Base-by-base conservation (phyloP, 1,140 invertebrate species). In the Muscidifurax raptorellus region DNA sequence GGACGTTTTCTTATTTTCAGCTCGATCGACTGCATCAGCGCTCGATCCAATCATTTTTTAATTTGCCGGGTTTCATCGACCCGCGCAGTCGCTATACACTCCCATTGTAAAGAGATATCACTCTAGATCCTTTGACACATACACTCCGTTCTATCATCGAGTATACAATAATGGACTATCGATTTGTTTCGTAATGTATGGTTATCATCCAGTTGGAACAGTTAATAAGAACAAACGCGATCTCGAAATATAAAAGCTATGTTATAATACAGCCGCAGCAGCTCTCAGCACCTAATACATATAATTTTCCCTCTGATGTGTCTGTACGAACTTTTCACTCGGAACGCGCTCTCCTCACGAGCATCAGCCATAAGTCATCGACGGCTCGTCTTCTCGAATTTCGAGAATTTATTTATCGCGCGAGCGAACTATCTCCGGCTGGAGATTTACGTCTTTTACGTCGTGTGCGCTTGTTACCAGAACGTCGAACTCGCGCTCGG, bases 401-500 rank as follows among this genome's bases (percentile, higher is more conserved):
- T 75, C 72, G 52, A 82, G 32, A 82, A 77, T 83, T 76, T 77
- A 83, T 83, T 83, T 83, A 83, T 83, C 32, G 69, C 30, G 36
- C 25, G 75, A 28, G 74, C 72, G 25, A 76, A 76, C 67, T 76
- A 83, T 83, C 59, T 76, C 44, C 32, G 30, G 22, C 44, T 10
- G 25, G 59, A 83, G 81, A 83, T 83, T 83, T 77, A 77, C 59
- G 59, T 77, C 72, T 83, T 83, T 67, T 83, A 77, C 81, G 81
- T 28, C 72, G 72, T 76, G 66, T 77, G 64, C 80, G 44, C 47
- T 83, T 83, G 59, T 77, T 83, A 77, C 59, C 59, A 59, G 81
- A 67, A 30, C 74, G 25, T 67, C 81, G 81, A 83, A 83, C 81
- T 74, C 74, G 59, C 27, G 25, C 81, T 27, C 59, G 32, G 52